A percentile compares a stretch with the other conserved stretches of the same genome.
phyloP scores from a whole-genome alignment of 2,888 invertebrate species.

The Thalpophila matura region DNA sequence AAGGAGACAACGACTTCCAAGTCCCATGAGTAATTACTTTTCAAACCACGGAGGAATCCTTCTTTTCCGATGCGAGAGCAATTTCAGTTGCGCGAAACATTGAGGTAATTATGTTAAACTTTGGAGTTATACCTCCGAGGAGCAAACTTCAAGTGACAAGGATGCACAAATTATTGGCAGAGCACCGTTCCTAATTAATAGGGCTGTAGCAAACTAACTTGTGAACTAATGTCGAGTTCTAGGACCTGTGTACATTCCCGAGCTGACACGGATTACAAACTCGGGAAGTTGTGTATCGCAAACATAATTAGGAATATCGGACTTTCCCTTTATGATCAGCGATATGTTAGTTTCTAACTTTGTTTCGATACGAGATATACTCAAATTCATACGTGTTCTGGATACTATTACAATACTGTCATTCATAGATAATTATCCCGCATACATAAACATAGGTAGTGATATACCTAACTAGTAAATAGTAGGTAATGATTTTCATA shows the following conservation, averaged over 20 bases:
- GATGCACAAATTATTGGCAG: slow-evolving; percentile 54
- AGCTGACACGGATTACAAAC: slow-evolving; percentile 44
- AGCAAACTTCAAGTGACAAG: slow-evolving; percentile 40
- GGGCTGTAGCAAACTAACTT: slow-evolving; percentile 38
- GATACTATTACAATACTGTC: neutral
- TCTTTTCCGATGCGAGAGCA: slow-evolving; percentile 42
- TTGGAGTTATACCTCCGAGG: slow-evolving; percentile 23
- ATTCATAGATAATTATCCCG: neutral
- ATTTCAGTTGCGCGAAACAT: slow-evolving; percentile 34
- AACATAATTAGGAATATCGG: slow-evolving; percentile 42
- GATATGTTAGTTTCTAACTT: slow-evolving; percentile 31
- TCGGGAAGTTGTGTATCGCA: slow-evolving; percentile 30
- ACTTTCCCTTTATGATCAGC: slow-evolving; percentile 45
- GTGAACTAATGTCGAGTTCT: slow-evolving; percentile 27
- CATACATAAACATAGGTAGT: too few relatives aligned
- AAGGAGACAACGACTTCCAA: slow-evolving; percentile 42
- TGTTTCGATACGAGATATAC: slow-evolving; percentile 9
- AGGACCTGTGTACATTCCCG: slow-evolving; percentile 45
- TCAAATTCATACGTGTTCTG: slow-evolving; percentile 7
- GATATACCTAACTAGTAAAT: neutral
- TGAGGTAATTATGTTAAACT: slow-evolving; percentile 39
- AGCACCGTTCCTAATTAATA: slow-evolving; percentile 50
- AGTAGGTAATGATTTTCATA: too few relatives aligned
- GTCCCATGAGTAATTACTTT: slow-evolving; percentile 60
- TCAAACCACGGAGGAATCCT: slow-evolving; percentile 46